Conservation (phyloP, 2,113 vertebrate species). For the Megaceryle torquata region DNA sequence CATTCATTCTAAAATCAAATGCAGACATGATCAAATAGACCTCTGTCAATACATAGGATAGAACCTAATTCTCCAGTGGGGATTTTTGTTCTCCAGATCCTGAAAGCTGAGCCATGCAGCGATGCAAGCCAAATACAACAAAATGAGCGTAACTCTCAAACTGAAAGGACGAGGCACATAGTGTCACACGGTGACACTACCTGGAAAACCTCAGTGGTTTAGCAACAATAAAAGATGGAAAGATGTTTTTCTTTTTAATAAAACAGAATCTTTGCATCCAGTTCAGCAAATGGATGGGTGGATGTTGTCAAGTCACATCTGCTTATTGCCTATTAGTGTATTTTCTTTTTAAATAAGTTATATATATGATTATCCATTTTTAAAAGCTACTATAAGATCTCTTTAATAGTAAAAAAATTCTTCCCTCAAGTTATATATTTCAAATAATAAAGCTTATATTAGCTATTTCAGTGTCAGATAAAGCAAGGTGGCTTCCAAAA, state of each 20-base stretch:
- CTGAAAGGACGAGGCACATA: background rate
- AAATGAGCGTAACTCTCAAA: background rate
- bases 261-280: background rate
- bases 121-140: background rate
- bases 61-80: rapidly evolving
- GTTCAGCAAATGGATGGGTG: background rate
- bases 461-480: background rate
- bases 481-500: background rate
- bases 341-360: background rate
- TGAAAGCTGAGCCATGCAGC: background rate
- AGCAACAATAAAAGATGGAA: background rate
- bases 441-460: background rate
- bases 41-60: background rate
- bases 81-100: background rate
- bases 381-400: background rate
- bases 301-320: background rate
- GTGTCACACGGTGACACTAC: background rate
- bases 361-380: background rate
- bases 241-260: background rate
- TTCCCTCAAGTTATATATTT: background rate
- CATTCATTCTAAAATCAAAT: background rate
- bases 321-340: background rate
- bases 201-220: conserved; percentile 36
- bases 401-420: background rate
- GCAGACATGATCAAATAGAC: background rate